Percentiles rank a stretch among this genome's conserved stretches.
Evolutionary conservation across 2,888 invertebrate species (phyloP).

Genomic region (Thera britannica): DNA sequence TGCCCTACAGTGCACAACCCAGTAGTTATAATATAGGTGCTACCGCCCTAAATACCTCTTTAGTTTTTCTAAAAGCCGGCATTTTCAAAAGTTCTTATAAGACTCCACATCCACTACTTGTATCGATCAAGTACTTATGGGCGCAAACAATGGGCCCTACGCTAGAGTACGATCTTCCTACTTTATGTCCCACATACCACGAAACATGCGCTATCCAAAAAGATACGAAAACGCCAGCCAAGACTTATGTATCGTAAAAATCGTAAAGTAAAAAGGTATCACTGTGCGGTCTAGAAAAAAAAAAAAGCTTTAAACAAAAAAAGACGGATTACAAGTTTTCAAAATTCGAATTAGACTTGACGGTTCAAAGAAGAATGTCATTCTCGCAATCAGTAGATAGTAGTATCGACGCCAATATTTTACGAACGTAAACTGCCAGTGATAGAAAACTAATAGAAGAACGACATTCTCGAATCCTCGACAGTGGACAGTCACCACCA

Average conservation of each 20-base stretch:
- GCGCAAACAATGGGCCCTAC: constrained; percentile 24
- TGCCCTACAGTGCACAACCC: too few relatives aligned
- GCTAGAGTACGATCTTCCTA: constrained; percentile 31
- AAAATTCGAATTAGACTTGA: neutral
- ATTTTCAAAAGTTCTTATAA: constrained; percentile 25
- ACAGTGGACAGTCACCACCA: constrained; percentile 55
- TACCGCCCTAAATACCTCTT: neutral
- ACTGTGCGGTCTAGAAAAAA: neutral
- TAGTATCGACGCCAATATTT: too few relatives aligned
- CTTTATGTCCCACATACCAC: constrained; percentile 30
- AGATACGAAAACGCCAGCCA: neutral
- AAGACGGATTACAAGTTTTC: neutral
- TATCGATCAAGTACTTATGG: constrained; percentile 26
- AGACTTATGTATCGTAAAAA: neutral
- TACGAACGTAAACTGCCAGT: neutral
- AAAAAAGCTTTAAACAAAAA: neutral
- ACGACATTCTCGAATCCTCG: constrained; percentile 34
- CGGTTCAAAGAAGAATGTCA: neutral
- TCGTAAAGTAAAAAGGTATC: neutral
- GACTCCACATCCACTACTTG: constrained; percentile 14
- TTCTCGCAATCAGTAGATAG: neutral
- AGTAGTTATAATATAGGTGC: neutral
- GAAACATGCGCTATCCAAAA: neutral
- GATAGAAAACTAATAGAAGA: neutral
- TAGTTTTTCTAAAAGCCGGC: constrained; percentile 5